Base-by-base conservation (phyloP, 2,888 invertebrate species). In the Unio pictorum region DNA sequence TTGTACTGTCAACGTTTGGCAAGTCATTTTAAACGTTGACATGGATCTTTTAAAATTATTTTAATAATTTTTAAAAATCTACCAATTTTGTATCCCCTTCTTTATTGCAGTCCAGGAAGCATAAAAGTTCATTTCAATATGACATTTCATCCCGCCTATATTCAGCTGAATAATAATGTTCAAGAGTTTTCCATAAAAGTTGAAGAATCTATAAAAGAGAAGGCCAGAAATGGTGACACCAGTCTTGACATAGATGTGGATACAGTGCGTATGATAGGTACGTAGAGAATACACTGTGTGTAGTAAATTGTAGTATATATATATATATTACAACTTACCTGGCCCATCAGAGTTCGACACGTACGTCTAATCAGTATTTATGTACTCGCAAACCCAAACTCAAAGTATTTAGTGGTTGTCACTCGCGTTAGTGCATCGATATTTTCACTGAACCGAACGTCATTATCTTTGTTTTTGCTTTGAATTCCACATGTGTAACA, bases 31-130 rank as follows among this genome's bases (percentile, higher is more conserved):
- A 45, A 45, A 11, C 2, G 11, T 45, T 45, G 45, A 45, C 45
- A 11, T 45, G 4, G 11, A 45, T 45, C 8, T 45, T 45, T 45
- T 45, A 11, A 11, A 45, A 11, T 45, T 45, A 11, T 11, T 11
- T 15, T 11, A 0, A 45, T 34, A 34, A 7, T 34, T 7, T 0
- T 34, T 1, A 6, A 8, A 30, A 2, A 26, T 61, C 28, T 28
- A 30, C 61, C n/a, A 61, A 55, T 58, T 58, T 15, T 59, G 4
- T 59, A 20, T 64, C 4, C n/a, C 61, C 30, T 11, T 55, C 55
- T 65, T 57, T 23, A 56, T 80, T 80, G 45, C 71, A 80, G 80
- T 55, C 73, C 72, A 23, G 78, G 80, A 20, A 80, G 80, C 72
- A 73, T 80, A 69, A 69, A 74, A 34, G 71, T 73, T 18, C 59